These are phyloP conservation scores for Xenopus petersii DNA, from an alignment of 2,797 vertebrate genomes.

Conservation along the genomic window DNA sequence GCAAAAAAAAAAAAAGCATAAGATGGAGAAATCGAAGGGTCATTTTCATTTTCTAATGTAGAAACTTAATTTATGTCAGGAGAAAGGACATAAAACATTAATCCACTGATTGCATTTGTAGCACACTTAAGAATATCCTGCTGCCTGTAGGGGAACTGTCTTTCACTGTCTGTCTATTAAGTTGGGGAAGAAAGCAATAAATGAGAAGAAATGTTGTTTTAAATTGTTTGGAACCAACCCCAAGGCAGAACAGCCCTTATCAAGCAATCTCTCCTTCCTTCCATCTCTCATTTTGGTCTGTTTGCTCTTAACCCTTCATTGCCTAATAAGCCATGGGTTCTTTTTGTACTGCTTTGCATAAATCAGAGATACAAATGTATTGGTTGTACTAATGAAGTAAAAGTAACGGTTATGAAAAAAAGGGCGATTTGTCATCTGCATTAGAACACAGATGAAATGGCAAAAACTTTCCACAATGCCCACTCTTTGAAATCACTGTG, in stretches of 20 bases:
- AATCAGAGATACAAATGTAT: too few species aligned
- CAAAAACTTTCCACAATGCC: too few species aligned
- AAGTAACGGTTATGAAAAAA: too few species aligned
- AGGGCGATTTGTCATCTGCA: too few species aligned
- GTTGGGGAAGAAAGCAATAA: conserved; percentile 4
- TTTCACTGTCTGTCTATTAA: conserved; percentile 12
- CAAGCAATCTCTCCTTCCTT: background rate
- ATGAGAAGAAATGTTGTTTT: conserved; percentile 15
- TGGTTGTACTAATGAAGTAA: too few species aligned
- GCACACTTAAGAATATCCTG: conserved; percentile 19
- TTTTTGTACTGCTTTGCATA: too few species aligned
- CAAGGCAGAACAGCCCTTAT: conserved; percentile 4
- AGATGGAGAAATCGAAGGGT: background rate
- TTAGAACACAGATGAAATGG: too few species aligned
- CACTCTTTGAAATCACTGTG: too few species aligned
- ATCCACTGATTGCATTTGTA: conserved; percentile 29
- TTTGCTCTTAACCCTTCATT: background rate
- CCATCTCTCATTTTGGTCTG: background rate
- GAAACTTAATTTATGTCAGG: conserved; percentile 19
- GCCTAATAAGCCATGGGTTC: too few species aligned
- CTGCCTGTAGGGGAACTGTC: conserved; percentile 16
- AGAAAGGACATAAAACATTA: conserved; percentile 28
- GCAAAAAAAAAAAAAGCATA: too few species aligned
- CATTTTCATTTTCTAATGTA: conserved; percentile 30
- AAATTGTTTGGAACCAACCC: conserved; percentile 18